Conservation (phyloP, 2,113 vertebrate genomes). For the Dolichotis patagonum region DNA sequence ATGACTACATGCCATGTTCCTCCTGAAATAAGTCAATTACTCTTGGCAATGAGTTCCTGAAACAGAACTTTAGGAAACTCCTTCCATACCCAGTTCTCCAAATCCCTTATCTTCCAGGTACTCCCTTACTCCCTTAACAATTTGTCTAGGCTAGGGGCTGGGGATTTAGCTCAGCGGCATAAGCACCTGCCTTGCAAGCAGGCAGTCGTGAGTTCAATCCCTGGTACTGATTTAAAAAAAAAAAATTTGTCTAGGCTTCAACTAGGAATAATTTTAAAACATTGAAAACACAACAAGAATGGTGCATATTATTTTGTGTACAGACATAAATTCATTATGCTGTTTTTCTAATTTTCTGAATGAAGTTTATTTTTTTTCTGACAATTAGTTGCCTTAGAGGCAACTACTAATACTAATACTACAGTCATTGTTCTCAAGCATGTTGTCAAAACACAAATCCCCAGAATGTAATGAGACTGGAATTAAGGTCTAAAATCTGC, state of each 20-base stretch:
- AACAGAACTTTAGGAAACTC: neutral
- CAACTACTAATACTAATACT: neutral
- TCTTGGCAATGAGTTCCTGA: neutral
- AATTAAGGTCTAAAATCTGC: neutral
- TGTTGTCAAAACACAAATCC: slow-evolving; percentile 13
- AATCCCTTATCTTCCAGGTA: neutral
- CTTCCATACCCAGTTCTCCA: neutral
- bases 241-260: neutral
- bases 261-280: slow-evolving; percentile 1
- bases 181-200: too few relatives aligned
- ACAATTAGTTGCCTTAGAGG: neutral
- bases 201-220: too few relatives aligned
- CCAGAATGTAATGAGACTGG: neutral
- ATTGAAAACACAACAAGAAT: neutral
- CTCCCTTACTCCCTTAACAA: neutral
- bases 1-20: neutral
- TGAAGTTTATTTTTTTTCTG: slow-evolving; percentile 37
- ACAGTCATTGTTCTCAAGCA: neutral
- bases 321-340: neutral
- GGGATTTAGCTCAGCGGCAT: too few relatives aligned
- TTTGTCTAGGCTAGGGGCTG: neutral
- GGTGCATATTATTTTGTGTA: neutral
- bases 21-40: neutral
- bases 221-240: too few relatives aligned
- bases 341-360: slow-evolving; percentile 31